Conservation (phyloP, 2,888 invertebrate genomes). For the Agrochola macilenta region DNA sequence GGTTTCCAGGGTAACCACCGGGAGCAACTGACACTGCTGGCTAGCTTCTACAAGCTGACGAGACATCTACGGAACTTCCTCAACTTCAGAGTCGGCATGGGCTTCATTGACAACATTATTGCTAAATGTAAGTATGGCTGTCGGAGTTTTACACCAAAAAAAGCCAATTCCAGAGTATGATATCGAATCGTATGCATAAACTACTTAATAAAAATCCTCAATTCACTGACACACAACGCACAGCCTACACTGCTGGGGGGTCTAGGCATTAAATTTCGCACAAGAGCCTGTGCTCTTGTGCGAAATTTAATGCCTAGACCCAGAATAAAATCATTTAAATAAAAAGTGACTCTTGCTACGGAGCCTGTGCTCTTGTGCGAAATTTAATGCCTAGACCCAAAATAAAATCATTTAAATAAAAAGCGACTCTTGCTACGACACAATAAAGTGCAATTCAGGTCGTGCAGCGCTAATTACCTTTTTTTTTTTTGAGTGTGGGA, state of each 20-base stretch:
- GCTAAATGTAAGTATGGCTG: conserved; percentile 94
- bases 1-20: conserved; percentile 93
- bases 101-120: conserved; percentile 98
- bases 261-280: not conserved
- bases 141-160: not conserved
- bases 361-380: too few relatives aligned
- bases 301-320: too few relatives aligned
- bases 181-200: not conserved
- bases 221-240: not conserved
- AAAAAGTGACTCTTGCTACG: too few relatives aligned
- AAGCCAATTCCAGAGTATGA: not conserved
- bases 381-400: too few relatives aligned
- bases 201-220: not conserved
- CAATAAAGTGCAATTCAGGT: too few relatives aligned
- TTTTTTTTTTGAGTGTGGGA: too few relatives aligned
- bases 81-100: conserved; percentile 97
- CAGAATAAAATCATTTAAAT: too few relatives aligned
- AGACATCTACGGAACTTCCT: conserved; percentile 96
- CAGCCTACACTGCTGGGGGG: not conserved
- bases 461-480: too few relatives aligned
- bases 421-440: too few relatives aligned
- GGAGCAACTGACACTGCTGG: conserved; percentile 96
- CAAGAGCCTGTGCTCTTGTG: too few relatives aligned
- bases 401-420: too few relatives aligned
- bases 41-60: conserved; percentile 97